Conservation (phyloP, 2,888 invertebrate species). For the Eristalis tenax region DNA sequence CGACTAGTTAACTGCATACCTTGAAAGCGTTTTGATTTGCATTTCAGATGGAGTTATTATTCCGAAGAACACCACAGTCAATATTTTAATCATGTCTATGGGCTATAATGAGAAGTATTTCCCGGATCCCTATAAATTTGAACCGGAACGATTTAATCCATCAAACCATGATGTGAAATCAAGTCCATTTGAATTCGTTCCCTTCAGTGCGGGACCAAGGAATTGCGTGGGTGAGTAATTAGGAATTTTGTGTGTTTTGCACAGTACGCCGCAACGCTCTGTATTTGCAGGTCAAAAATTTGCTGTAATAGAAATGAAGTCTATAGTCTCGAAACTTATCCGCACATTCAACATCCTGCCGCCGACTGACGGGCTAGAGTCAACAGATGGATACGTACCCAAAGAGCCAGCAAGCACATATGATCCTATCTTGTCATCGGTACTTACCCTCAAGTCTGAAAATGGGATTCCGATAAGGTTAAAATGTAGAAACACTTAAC, state of each 20-base stretch:
- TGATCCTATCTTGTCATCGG: background rate
- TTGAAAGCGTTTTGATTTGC: background rate
- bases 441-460: background rate
- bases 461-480: background rate
- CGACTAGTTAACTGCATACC: background rate
- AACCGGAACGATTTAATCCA: conserved; percentile 79
- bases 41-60: conserved; percentile 74
- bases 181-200: conserved; percentile 74
- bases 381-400: background rate
- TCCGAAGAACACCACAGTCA: conserved; percentile 75
- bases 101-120: conserved; percentile 68
- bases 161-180: conserved; percentile 79
- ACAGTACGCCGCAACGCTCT: too few species aligned
- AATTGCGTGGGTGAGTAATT: conserved; percentile 78
- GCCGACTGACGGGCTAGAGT: too few species aligned
- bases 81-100: conserved; percentile 73
- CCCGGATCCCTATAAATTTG: conserved; percentile 73
- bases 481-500: background rate
- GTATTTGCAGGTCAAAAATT: conserved; percentile 74
- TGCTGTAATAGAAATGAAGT: conserved; percentile 76
- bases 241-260: too few species aligned
- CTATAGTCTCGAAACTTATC: conserved; percentile 75
- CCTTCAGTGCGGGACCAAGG: conserved; percentile 81
- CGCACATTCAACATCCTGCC: conserved; percentile 75
- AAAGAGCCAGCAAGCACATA: background rate